phyloP scores from a whole-genome alignment of 2,888 invertebrate genomes.

The Dermolepida albohirtum region DNA sequence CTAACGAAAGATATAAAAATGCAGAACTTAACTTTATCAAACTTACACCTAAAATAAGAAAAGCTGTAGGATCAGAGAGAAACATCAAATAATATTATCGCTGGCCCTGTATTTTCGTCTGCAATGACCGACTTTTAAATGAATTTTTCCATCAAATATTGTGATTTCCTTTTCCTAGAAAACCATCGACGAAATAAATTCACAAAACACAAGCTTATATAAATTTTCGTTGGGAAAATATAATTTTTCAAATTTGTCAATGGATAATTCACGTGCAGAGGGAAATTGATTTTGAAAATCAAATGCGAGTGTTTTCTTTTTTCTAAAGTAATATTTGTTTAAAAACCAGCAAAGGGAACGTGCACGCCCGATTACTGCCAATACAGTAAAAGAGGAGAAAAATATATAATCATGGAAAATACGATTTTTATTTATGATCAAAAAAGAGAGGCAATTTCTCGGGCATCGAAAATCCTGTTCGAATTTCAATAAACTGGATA shows the following conservation, averaged over 20 bases:
- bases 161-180: too few species aligned
- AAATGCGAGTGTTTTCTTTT: slow-evolving; percentile 13
- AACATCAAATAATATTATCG: too few species aligned
- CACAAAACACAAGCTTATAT: not conserved
- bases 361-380: not conserved
- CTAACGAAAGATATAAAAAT: too few species aligned
- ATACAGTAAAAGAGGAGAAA: not conserved
- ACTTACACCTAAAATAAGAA: too few species aligned
- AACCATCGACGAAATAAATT: too few species aligned
- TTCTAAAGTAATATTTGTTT: slow-evolving; percentile 8
- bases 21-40: too few species aligned
- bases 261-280: slow-evolving; percentile 26
- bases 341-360: slow-evolving; percentile 1
- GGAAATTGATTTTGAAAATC: slow-evolving; percentile 34
- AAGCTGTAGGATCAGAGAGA: too few species aligned
- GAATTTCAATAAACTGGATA: slow-evolving; percentile 25
- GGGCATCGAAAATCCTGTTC: slow-evolving; percentile 3
- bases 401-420: slow-evolving; percentile 9
- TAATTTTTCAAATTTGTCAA: slow-evolving; percentile 2
- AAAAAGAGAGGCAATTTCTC: not conserved
- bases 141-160: too few species aligned
- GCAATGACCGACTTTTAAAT: too few species aligned
- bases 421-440: slow-evolving; percentile 1
- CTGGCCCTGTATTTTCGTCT: too few species aligned
- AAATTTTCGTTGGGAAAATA: not conserved